phyloP scores from a whole-genome alignment of 1,140 invertebrate genomes.

The Steinernema khuongi region DNA sequence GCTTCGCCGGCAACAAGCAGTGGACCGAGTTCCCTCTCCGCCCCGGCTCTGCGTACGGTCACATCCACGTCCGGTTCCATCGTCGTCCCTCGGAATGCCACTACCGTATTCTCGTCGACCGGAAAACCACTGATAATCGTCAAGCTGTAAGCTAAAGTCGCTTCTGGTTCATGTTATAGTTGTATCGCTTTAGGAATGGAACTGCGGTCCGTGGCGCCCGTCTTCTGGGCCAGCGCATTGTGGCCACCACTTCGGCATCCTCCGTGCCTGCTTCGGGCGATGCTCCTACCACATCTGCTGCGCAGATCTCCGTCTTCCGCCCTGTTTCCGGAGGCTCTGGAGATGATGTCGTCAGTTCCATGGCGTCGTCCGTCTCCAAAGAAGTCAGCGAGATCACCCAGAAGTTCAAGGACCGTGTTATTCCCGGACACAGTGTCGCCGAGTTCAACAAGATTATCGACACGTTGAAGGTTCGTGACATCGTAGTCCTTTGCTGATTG shows the following conservation, averaged over 20 bases:
- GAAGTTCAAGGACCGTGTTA: background rate
- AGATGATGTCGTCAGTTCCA: background rate
- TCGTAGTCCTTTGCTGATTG: background rate
- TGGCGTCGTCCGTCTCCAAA: background rate
- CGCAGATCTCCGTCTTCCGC: background rate
- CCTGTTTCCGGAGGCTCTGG: background rate
- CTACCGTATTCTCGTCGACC: background rate
- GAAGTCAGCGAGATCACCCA: background rate
- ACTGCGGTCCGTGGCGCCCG: background rate
- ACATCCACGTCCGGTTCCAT: background rate
- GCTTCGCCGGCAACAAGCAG: background rate
- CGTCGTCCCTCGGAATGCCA: background rate
- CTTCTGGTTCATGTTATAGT: background rate
- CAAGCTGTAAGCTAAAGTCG: background rate
- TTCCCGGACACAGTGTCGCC: background rate
- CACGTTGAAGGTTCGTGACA: background rate
- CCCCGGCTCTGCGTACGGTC: background rate
- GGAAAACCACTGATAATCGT: slow-evolving; percentile 5
- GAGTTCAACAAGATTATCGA: background rate
- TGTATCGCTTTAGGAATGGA: background rate
- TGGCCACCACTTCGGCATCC: background rate
- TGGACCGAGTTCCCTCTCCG: background rate
- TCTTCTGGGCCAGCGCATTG: background rate
- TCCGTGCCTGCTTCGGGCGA: background rate
- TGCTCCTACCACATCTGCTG: background rate